Conservation (phyloP, 2,888 invertebrate genomes). For the Rhopalosiphum nymphaeae region DNA sequence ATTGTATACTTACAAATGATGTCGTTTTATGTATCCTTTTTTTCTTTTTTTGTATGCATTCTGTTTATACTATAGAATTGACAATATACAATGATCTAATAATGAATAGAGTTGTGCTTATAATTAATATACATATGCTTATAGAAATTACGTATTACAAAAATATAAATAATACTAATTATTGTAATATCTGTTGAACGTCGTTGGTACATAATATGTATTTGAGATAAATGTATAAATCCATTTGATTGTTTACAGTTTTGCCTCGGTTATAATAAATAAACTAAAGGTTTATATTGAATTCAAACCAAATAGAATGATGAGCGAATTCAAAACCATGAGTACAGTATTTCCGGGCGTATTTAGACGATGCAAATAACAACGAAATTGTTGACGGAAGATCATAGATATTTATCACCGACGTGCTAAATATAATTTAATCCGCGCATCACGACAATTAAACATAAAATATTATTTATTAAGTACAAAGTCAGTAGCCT, state of each 20-base stretch:
- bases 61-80: not conserved
- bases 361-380: not conserved
- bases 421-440: not conserved
- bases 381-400: not conserved
- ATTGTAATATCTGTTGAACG: not conserved
- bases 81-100: not conserved
- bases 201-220: not conserved
- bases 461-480: not conserved
- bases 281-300: not conserved
- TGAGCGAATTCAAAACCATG: not conserved
- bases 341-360: not conserved
- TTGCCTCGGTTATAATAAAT: not conserved
- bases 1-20: not conserved
- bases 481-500: not conserved
- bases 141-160: not conserved
- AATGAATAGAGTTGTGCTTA: not conserved
- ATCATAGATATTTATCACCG: not conserved
- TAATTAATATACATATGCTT: not conserved
- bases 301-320: not conserved
- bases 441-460: not conserved
- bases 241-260: not conserved
- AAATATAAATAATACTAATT: not conserved
- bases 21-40: not conserved
- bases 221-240: not conserved
- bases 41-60: too few species aligned